Base-by-base conservation (phyloP, 2,888 invertebrate genomes). In the Clivina fossor region DNA sequence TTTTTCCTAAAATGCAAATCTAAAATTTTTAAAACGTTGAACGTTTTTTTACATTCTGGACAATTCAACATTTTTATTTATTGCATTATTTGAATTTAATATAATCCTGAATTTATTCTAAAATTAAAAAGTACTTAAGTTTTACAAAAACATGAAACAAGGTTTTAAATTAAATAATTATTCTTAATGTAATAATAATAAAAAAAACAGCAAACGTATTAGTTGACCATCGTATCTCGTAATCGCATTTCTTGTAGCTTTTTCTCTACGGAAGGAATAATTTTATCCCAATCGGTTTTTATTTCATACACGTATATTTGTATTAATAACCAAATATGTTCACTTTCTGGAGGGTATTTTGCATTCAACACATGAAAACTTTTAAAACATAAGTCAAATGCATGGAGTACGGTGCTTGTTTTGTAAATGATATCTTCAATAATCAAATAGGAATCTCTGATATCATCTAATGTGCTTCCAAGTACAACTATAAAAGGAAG, bases 381-480 rank as follows among this genome's bases (percentile, higher is more conserved):
- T 46, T 63, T 61, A 24, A 59, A 63, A 32, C 61, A 60, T 26
- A 51, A 11, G 48, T 64, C 63, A 0, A 64, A 11, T 2, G 61
- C 62, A 37, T 60, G 33, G 13, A 46, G 26, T 8, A 35, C 24
- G 8, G 58, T 48, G 2, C 11, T 11, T 3, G 38, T 41, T 13
- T 54, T 44, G 32, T 58, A 55, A 3, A 55, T 9, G 11, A 48
- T 43, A 16, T 24, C 19, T 15, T 48, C 24, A 37, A 43, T 40
- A 55, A 32, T 55, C 9, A 55, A 13, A 37, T 48, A 55, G 5
- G 35, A 28, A 7, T 32, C 35, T 7, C 16, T 38, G 15, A 55
- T 44, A 15, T 44, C 33, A 1, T 18, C 26, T 13, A 33, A 22
- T 3, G n/a, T 35, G 8, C 24, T 20, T 2, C 43, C 44, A n/a